Conservation (phyloP, 2,888 invertebrate genomes). For the Polydrusus pterygomalis region DNA sequence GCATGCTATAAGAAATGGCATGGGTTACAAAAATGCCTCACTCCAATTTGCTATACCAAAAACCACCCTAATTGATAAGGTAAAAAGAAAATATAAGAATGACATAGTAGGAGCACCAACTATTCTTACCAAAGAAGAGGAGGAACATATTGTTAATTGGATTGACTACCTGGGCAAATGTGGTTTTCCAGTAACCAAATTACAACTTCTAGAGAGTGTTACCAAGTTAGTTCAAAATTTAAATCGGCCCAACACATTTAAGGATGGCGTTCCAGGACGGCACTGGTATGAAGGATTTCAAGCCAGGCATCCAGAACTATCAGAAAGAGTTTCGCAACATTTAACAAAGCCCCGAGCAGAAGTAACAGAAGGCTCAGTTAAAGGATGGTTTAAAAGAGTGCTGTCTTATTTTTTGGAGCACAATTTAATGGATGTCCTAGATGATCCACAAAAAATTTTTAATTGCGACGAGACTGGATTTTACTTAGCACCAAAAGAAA, state of each 20-base stretch:
- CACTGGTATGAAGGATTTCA: conserved; percentile 29
- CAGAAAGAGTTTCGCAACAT: conserved; percentile 34
- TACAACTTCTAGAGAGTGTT: conserved; percentile 17
- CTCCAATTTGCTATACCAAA: conserved; percentile 21
- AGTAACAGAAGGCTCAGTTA: conserved; percentile 9
- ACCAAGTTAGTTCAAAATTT: conserved; percentile 17
- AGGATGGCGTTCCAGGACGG: no score
- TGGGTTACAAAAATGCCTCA: conserved; percentile 24
- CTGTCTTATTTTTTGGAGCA: conserved; percentile 7
- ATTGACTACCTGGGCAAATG: conserved; percentile 24
- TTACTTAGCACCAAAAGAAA: conserved; percentile 24
- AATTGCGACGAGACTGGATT: conserved; percentile 39
- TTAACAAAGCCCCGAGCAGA: conserved; percentile 24
- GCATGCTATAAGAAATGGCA: no score
- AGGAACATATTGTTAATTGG: conserved; percentile 38
- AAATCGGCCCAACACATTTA: conserved; percentile 17
- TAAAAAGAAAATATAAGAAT: conserved; percentile 26
- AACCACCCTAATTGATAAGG: conserved; percentile 42
- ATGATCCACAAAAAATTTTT: conserved; percentile 34
- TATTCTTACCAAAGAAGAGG: conserved; percentile 25
- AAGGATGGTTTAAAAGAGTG: conserved; percentile 28
- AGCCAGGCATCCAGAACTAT: conserved; percentile 3
- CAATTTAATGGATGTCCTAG: conserved; percentile 24
- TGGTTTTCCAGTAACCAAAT: conserved; percentile 33
- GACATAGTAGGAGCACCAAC: conserved; percentile 36